Conservation (phyloP, 2,113 vertebrate species). For the Nycticryphes semicollaris region DNA sequence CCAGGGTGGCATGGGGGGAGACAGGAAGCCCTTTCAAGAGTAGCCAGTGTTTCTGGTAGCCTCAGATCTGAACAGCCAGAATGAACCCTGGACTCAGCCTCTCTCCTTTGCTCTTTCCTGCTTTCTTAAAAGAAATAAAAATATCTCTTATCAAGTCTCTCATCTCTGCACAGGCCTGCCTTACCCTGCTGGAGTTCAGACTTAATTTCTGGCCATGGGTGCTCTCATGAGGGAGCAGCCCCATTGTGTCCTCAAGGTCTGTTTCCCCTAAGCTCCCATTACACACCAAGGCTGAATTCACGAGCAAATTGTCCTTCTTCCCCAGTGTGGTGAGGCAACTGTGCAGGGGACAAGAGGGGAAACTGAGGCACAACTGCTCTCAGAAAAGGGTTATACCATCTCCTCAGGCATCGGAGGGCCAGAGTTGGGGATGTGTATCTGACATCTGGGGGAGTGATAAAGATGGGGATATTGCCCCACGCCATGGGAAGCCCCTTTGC, state of each 20-base stretch:
- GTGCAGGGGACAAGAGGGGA: background rate
- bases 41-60: background rate
- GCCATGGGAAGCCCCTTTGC: background rate
- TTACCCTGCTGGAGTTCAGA: background rate
- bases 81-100: background rate
- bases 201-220: background rate
- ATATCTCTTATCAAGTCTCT: background rate
- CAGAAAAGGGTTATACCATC: background rate
- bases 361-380: background rate
- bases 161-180: background rate
- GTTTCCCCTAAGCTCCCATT: background rate
- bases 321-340: background rate
- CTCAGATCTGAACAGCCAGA: background rate
- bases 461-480: background rate
- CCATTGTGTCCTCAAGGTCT: background rate
- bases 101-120: conserved; percentile 18
- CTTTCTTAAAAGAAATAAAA: background rate
- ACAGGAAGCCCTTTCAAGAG: conserved; percentile 54
- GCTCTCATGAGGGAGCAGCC: rapidly evolving
- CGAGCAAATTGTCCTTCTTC: background rate
- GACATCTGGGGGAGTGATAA: background rate
- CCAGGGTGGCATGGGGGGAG: background rate
- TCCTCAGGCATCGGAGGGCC: background rate
- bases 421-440: rapidly evolving
- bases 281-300: background rate